Evolutionary conservation across 1,140 invertebrate genomes (phyloP).

Genomic region (Amyelois transitella): DNA sequence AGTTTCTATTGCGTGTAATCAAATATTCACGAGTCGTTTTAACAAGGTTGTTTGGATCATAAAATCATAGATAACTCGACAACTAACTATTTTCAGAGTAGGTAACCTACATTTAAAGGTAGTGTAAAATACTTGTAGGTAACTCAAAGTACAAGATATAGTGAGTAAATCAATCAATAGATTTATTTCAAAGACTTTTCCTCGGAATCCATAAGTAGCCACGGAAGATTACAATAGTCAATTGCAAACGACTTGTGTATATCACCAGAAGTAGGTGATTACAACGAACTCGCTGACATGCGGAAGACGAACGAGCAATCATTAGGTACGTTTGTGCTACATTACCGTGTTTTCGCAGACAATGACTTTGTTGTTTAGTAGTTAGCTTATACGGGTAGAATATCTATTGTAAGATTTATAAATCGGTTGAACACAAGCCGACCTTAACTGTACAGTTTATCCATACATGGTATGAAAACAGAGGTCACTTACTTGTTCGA

Average conservation of each 20-base stretch:
- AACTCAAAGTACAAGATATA: too few relatives aligned
- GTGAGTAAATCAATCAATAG: not conserved
- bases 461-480: slow-evolving; percentile 31
- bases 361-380: not conserved
- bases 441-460: slow-evolving; percentile 39
- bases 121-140: too few relatives aligned
- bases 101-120: too few relatives aligned
- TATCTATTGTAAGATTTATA: slow-evolving; percentile 18
- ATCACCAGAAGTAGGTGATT: not conserved
- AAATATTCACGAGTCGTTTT: too few relatives aligned
- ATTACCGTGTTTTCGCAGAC: not conserved
- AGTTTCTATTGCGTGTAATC: too few relatives aligned
- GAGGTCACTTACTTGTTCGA: slow-evolving; percentile 43
- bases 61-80: too few relatives aligned
- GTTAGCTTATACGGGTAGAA: slow-evolving; percentile 15
- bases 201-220: slow-evolving; percentile 1
- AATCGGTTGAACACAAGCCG: slow-evolving; percentile 22
- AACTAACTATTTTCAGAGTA: too few relatives aligned
- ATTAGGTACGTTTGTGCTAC: not conserved
- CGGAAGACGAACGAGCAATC: slow-evolving; percentile 14
- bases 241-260: too few relatives aligned
- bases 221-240: slow-evolving; percentile 20
- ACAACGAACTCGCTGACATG: not conserved
- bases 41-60: too few relatives aligned
- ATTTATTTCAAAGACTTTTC: not conserved